Percentiles rank a stretch among this genome's conserved stretches.
Conservation (phyloP, 2,797 vertebrate genomes). For the Muscicapa striata region DNA sequence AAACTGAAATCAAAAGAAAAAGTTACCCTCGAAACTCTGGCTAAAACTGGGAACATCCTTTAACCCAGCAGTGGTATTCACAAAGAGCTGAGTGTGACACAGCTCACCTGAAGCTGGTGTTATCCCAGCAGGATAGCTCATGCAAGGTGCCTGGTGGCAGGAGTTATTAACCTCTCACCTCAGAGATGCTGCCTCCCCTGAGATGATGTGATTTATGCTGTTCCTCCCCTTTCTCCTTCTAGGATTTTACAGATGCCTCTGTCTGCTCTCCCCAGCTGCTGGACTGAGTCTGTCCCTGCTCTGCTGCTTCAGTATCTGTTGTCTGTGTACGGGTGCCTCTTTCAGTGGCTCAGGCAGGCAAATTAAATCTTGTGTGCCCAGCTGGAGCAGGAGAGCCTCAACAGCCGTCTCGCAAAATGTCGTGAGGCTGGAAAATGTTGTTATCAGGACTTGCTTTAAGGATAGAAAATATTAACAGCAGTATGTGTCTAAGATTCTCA, state of each 20-base stretch:
- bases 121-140: not conserved
- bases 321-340: not conserved
- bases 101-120: rapidly evolving
- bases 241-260: not conserved
- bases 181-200: not conserved
- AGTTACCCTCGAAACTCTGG: not conserved
- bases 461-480: not conserved
- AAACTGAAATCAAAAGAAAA: not conserved
- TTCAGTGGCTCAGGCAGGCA: not conserved
- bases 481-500: not conserved
- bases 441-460: not conserved
- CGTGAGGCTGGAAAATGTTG: not conserved
- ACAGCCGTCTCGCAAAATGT: not conserved
- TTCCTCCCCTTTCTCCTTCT: not conserved
- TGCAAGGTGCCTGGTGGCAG: not conserved
- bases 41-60: not conserved
- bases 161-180: not conserved
- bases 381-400: not conserved
- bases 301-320: not conserved
- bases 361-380: not conserved
- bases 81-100: not conserved
- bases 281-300: not conserved
- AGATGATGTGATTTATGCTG: rapidly evolving
- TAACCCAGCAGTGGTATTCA: not conserved
- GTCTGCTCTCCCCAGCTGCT: not conserved